Evolutionary conservation across 2,797 vertebrate genomes (phyloP).

Genomic region (Naso thynnoides): DNA sequence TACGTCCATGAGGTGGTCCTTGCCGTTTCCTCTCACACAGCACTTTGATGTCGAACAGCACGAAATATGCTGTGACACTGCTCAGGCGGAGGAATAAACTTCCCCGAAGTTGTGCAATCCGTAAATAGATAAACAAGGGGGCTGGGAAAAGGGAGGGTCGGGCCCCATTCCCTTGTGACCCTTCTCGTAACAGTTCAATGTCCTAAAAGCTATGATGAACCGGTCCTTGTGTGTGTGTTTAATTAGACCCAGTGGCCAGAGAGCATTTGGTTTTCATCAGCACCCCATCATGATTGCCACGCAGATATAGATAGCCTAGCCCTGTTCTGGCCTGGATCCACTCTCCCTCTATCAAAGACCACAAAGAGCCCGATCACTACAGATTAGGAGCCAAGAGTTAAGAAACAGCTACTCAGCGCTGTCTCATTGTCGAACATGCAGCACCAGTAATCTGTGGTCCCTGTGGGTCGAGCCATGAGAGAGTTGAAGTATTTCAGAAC

Average conservation of each 20-base stretch:
- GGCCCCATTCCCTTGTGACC: constrained; percentile 71
- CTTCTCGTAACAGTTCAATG: constrained; percentile 79
- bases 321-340: constrained; percentile 58
- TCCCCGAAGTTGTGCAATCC: constrained; percentile 83
- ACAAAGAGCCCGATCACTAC: constrained; percentile 72
- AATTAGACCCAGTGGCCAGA: constrained; percentile 82
- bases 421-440: constrained; percentile 55
- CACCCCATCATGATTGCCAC: constrained; percentile 69
- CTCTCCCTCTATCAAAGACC: constrained; percentile 64
- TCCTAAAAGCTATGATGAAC: constrained; percentile 70
- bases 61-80: constrained; percentile 78
- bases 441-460: constrained; percentile 62
- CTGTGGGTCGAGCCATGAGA: constrained; percentile 49
- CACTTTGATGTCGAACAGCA: constrained; percentile 84
- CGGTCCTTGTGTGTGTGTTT: constrained; percentile 67
- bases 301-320: constrained; percentile 67
- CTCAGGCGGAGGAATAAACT: constrained; percentile 69
- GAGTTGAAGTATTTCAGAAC: constrained; percentile 65
- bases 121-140: constrained; percentile 80
- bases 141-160: constrained; percentile 43
- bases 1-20: constrained; percentile 81
- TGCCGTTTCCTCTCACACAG: constrained; percentile 77
- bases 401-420: constrained; percentile 64
- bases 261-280: constrained; percentile 87
- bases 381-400: constrained; percentile 76